Percentiles rank a stretch among this genome's conserved stretches.
phyloP scores from a whole-genome alignment of 2,888 invertebrate genomes.

The Cheilosia variabilis region DNA sequence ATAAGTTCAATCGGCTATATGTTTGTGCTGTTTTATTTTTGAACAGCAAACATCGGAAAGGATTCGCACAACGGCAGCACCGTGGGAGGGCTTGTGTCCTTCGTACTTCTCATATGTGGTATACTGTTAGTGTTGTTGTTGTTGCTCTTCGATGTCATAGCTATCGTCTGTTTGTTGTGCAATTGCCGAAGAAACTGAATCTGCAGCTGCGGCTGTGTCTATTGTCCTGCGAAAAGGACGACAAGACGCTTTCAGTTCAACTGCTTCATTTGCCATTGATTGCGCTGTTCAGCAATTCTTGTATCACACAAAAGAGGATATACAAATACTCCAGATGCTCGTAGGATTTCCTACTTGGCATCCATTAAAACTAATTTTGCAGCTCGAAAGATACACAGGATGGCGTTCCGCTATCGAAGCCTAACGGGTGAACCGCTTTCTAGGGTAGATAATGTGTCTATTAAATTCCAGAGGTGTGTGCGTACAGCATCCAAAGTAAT shows the following conservation, averaged over 20 bases:
- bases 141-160: slow-evolving; percentile 9
- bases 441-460: slow-evolving; percentile 25
- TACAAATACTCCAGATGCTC: not conserved
- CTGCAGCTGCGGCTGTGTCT: not conserved
- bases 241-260: slow-evolving; percentile 41
- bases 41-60: slow-evolving; percentile 1
- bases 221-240: slow-evolving; percentile 23
- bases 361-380: slow-evolving; percentile 55
- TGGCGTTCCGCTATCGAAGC: slow-evolving; percentile 12
- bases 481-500: slow-evolving; percentile 17
- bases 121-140: not conserved
- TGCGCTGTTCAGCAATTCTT: slow-evolving; percentile 20
- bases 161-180: not conserved
- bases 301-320: not conserved
- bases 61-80: slow-evolving; percentile 15
- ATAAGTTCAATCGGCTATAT: not conserved
- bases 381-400: not conserved
- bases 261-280: slow-evolving; percentile 30
- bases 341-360: slow-evolving; percentile 7
- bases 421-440: slow-evolving; percentile 36
- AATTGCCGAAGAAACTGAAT: slow-evolving; percentile 9
- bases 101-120: not conserved
- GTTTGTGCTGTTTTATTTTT: not conserved
- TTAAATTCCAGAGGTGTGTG: slow-evolving; percentile 28
- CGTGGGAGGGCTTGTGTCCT: not conserved